Evolutionary conservation across 2,797 vertebrate species (phyloP), one percentile per base, ranked within the genome.

Genomic region (Ceryle rudis): DNA sequence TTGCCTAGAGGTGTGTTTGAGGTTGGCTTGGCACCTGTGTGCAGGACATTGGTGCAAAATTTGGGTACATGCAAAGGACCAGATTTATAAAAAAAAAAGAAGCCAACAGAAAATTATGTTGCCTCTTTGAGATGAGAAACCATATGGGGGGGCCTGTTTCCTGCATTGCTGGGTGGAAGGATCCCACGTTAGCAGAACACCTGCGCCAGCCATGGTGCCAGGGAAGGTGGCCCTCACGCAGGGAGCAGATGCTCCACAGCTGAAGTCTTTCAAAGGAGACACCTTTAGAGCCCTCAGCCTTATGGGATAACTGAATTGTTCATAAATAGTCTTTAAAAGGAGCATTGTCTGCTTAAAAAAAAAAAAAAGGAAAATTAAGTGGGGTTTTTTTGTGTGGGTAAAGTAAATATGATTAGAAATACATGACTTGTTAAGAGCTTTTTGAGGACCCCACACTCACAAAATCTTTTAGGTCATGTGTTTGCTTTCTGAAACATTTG

Each of bases 401-500:
- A 98, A 98, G 97, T 97, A 98, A 98, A 98, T 98, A 97, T 2
- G 66, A 94, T 96, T 97, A 90, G 93, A 97, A 98, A 98, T 95
- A 96, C 97, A 97, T 73, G 96, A 96, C 97, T 98, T 97, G 95
- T 98, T 97, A 98, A 97, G 96, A 98, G 97, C 91, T 97, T 97
- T 95, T 82, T 93, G 92, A 97, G 91, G 97, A 97, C 98, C 96
- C 97, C 97, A 98, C 97, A 97, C 97, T 98, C 98, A 93, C 87
- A 89, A 97, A 98, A 97, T 97, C 97, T 96, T 98, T 97, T 98
- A 98, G 98, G 98, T 98, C 98, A 98, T 98, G 97, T 98, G 97
- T 98, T 98, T 98, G 97, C 98, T 98, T 98, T 98, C 97, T 4
- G n/a, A 98, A 98, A 98, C 98, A 98, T 98, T 98, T 98, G 98